Evolutionary conservation across 2,113 vertebrate genomes (phyloP).

Genomic region (Ciconia stormi): DNA sequence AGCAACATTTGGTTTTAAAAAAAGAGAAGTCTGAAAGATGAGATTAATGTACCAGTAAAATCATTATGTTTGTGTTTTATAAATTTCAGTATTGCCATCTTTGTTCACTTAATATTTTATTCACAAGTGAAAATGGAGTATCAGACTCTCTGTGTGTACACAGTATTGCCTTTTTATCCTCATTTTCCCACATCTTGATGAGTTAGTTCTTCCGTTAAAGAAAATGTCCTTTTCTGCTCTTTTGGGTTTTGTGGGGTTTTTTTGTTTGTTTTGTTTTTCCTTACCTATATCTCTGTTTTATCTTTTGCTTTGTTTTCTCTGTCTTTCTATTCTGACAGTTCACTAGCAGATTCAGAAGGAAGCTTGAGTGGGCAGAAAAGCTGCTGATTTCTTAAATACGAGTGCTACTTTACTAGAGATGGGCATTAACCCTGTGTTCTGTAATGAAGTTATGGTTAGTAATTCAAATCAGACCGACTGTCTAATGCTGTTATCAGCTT

Average conservation of each 20-base stretch:
- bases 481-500: neutral
- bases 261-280: neutral
- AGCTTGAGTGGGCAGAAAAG: neutral
- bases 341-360: neutral
- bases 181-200: neutral
- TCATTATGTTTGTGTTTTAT: neutral
- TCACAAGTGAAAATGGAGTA: neutral
- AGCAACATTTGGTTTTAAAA: neutral
- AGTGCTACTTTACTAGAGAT: neutral
- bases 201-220: neutral
- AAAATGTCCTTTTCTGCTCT: neutral
- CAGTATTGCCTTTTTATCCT: neutral
- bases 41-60: neutral
- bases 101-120: neutral
- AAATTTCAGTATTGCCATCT: neutral
- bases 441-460: neutral
- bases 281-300: neutral
- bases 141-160: neutral
- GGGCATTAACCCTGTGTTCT: neutral
- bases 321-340: neutral
- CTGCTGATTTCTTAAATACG: neutral
- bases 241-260: neutral
- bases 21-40: neutral
- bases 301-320: neutral
- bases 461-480: neutral